phyloP scores from a whole-genome alignment of 2,797 vertebrate species.

The Mormyrops attenuatus region DNA sequence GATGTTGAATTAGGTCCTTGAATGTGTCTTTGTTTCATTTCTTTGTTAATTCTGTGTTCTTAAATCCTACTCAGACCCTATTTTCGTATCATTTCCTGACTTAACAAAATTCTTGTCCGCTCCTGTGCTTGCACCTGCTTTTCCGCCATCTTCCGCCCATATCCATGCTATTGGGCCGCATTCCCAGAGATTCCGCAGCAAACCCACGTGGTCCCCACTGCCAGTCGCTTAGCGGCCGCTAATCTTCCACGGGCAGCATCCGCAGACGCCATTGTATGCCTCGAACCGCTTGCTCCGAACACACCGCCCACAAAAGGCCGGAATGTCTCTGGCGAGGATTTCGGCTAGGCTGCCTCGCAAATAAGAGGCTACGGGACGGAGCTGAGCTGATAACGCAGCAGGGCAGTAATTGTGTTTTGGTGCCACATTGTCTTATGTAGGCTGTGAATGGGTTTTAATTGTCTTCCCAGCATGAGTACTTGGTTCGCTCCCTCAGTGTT shows the following conservation, averaged over 20 bases:
- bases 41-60: not conserved
- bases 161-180: not conserved
- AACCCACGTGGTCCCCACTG: not conserved
- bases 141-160: not conserved
- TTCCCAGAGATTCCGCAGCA: not conserved
- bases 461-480: slow-evolving; percentile 6
- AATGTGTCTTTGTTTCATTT: not conserved
- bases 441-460: slow-evolving; percentile 6
- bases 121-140: not conserved
- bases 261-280: not conserved
- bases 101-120: not conserved
- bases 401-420: slow-evolving; percentile 6
- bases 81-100: not conserved
- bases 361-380: not conserved
- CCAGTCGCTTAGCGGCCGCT: not conserved
- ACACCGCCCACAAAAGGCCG: not conserved
- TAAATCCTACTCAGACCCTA: no score
- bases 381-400: not conserved
- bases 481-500: not conserved
- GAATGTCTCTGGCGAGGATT: not conserved
- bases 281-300: not conserved
- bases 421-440: slow-evolving; percentile 2
- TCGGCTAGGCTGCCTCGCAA: not conserved
- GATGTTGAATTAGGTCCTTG: not conserved
- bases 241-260: not conserved